A percentile compares a stretch with the other conserved stretches of the same genome.
phyloP scores from a whole-genome alignment of 2,888 invertebrate genomes.

The Leptopilina syphax region DNA sequence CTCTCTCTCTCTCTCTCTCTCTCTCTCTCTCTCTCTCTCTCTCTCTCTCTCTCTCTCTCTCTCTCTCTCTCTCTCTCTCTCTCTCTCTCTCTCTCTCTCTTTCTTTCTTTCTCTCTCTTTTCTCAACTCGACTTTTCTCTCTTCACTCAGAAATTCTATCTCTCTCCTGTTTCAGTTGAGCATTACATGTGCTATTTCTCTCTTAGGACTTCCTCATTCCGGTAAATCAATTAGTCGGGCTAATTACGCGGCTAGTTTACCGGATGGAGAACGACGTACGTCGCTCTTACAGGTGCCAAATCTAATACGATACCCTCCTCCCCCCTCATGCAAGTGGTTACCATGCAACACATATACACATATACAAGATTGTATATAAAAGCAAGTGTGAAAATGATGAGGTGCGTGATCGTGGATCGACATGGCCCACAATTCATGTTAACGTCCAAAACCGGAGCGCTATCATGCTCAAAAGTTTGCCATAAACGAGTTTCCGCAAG shows the following conservation, averaged over 20 bases:
- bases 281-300: conserved; percentile 36
- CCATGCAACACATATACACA: background rate
- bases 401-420: conserved; percentile 38
- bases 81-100: background rate
- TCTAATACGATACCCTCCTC: background rate
- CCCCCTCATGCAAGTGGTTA: conserved; percentile 10
- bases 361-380: background rate
- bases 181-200: background rate
- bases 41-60: background rate
- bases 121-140: background rate
- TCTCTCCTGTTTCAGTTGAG: background rate
- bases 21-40: background rate
- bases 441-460: conserved; percentile 37
- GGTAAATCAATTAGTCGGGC: conserved; percentile 36
- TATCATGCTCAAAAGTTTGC: conserved; percentile 55
- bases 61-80: background rate
- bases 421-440: conserved; percentile 32
- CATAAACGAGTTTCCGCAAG: conserved; percentile 57
- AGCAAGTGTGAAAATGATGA: conserved; percentile 28
- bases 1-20: background rate
- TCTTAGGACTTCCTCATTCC: conserved; percentile 23
- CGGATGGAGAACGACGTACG: conserved; percentile 26
- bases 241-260: conserved; percentile 26
- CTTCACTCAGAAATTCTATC: background rate
- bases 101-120: background rate